Evolutionary conservation across 2,113 vertebrate genomes (phyloP), one percentile per base, ranked within the genome.

Genomic region (Pachypanchax playfairii): DNA sequence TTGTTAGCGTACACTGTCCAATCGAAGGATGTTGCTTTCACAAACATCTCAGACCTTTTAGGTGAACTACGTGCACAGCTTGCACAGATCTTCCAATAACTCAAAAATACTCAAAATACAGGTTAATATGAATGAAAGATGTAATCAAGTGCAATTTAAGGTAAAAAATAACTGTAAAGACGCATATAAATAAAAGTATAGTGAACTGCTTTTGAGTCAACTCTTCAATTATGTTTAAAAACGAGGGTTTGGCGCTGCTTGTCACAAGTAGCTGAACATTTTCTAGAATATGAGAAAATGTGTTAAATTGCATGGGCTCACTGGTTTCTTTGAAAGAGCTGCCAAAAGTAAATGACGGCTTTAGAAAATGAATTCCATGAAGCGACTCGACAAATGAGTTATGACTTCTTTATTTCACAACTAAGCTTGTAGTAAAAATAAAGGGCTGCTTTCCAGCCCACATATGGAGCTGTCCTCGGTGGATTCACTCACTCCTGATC

Each of bases 281-380:
- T 73, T 64, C 70, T 53, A 62, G 43, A 68, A 74, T 55, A 73
- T 28, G 60, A 70, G 43, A 48, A 67, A 71, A 22, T n/a, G 44
- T 31, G 54, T 54, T 58, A 21, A 62, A 61, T 67, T 56, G 24
- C 60, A 57, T 11, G 25, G 41, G 28, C 35, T 71, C 57, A 47
- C 58, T 38, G 22, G 61, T 49, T 76, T 57, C 52, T 71, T 70
- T 80, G 31, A 46, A 59, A 58, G 21, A 41, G 31, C 20, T 54
- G 63, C 52, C 49, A 72, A 51, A 61, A 44, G 7, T 35, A 46
- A 50, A 15, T 22, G 35, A 14, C 55, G 25, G n/a, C 58, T 69
- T 53, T 51, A 59, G 35, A 64, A 60, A 81, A 73, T 10, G 44
- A 12, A 54, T n/a, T 46, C 18, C 5, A 46, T 6, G 0, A 31